phyloP scores from a whole-genome alignment of 2,888 invertebrate species.

The Drosophila fulvimacula region DNA sequence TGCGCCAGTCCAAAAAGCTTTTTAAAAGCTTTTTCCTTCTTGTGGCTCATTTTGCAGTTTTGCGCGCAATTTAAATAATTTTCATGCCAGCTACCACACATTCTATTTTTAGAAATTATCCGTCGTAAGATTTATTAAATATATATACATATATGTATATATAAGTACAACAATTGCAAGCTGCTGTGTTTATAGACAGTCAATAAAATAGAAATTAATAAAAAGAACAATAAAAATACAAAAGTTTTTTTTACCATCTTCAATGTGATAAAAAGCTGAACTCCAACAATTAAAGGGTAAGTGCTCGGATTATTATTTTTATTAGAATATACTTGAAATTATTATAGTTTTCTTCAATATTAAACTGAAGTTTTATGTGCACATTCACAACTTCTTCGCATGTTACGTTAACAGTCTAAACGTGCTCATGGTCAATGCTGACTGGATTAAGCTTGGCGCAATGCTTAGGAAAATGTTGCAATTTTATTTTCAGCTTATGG shows the following conservation, averaged over 20 bases:
- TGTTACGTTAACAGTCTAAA: slow-evolving; percentile 24
- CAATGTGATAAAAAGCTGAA: slow-evolving; percentile 22
- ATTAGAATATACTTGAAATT: not conserved
- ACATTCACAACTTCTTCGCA: not conserved
- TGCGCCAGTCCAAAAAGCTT: slow-evolving; percentile 50
- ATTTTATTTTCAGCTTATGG: not conserved
- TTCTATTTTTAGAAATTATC: slow-evolving; percentile 2
- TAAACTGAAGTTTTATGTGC: not conserved
- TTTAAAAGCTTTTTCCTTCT: slow-evolving; percentile 30
- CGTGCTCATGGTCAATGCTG: slow-evolving; percentile 25
- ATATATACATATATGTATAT: not conserved
- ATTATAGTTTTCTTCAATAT: not conserved
- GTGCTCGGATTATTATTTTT: not conserved
- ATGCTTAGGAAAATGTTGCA: not conserved
- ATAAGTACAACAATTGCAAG: not conserved
- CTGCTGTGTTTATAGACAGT: slow-evolving; percentile 24
- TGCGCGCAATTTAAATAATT: slow-evolving; percentile 36
- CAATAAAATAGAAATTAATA: not conserved
- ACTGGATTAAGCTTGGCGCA: slow-evolving; percentile 14
- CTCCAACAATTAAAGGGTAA: slow-evolving; percentile 17
- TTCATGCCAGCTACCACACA: not conserved
- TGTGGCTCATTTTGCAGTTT: slow-evolving; percentile 31
- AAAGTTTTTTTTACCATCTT: not conserved
- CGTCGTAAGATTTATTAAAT: slow-evolving; percentile 15
- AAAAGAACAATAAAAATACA: not conserved